A percentile compares a stretch with the other conserved stretches of the same genome.
Conservation (phyloP, 2,888 invertebrate species). For the Smittia sp. region DNA sequence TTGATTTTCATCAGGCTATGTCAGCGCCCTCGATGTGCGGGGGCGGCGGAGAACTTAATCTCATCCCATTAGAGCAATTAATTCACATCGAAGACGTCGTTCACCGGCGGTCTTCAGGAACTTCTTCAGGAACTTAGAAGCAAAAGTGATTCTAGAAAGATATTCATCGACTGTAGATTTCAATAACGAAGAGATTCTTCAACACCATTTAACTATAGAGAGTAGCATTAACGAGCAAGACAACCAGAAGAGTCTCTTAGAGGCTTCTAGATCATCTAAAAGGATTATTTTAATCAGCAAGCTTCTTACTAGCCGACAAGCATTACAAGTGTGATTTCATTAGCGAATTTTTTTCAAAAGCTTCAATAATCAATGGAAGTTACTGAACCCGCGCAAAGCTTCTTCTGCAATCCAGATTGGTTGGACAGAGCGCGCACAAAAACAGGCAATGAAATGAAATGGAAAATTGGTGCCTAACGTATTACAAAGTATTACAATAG, state of each 20-base stretch:
- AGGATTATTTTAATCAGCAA: constrained; percentile 4
- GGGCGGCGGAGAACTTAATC: constrained; percentile 72
- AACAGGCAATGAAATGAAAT: neutral
- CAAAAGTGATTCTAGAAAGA: neutral
- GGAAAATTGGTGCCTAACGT: constrained; percentile 37
- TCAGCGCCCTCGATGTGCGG: constrained; percentile 28
- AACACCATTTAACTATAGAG: constrained; percentile 6
- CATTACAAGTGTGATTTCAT: constrained; percentile 29
- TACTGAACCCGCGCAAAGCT: too few species aligned
- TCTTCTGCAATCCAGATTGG: too few species aligned
- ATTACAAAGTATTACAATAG: constrained; percentile 5
- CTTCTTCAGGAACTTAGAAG: constrained; percentile 39
- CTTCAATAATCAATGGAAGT: too few species aligned
- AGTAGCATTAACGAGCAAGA: neutral
- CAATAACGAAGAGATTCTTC: neutral
- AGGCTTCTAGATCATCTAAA: neutral
- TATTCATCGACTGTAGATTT: neutral
- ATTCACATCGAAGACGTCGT: constrained; percentile 69
- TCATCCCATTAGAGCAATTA: constrained; percentile 80
- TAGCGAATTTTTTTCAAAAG: constrained; percentile 10
- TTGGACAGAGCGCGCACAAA: too few species aligned
- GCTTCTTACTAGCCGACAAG: constrained; percentile 19
- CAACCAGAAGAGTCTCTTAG: neutral
- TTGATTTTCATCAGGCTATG: constrained; percentile 15
- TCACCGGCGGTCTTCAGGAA: constrained; percentile 43